These are phyloP conservation scores for Lophotis ruficrista DNA, from an alignment of 2,113 vertebrate genomes.

Conservation along the genomic window DNA sequence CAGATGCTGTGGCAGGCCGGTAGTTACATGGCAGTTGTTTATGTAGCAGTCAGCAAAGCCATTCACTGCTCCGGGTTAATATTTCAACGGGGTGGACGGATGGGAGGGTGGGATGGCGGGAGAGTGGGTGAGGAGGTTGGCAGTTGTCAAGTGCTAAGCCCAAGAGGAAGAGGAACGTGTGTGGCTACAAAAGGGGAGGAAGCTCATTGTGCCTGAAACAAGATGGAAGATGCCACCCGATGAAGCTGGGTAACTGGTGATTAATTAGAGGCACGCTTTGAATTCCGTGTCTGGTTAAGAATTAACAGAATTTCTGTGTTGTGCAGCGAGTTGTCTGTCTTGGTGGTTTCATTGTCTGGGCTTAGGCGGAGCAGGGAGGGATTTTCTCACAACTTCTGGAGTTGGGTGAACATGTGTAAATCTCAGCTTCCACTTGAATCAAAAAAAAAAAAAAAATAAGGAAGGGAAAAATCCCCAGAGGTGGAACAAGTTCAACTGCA, in stretches of 20 bases:
- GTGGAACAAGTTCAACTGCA: neutral
- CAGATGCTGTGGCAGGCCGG: neutral
- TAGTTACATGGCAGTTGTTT: neutral
- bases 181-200: slow-evolving; percentile 49
- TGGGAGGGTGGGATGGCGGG: neutral
- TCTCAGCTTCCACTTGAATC: neutral
- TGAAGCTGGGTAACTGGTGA: slow-evolving; percentile 19
- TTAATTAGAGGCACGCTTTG: slow-evolving; percentile 66
- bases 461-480: neutral
- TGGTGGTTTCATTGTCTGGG: slow-evolving; percentile 20
- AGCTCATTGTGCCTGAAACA: slow-evolving; percentile 32
- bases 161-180: slow-evolving; percentile 55
- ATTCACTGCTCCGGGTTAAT: slow-evolving; percentile 17
- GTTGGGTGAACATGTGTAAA: neutral
- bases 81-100: neutral
- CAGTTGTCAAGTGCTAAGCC: neutral
- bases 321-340: neutral
- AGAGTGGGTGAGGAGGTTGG: neutral
- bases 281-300: slow-evolving; percentile 8
- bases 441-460: neutral
- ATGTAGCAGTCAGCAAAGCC: slow-evolving; percentile 63
- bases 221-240: slow-evolving; percentile 27
- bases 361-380: neutral
- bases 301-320: slow-evolving; percentile 4
- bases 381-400: neutral